phyloP scores from a whole-genome alignment of 2,113 vertebrate species.

The Leptobrachium leishanense region DNA sequence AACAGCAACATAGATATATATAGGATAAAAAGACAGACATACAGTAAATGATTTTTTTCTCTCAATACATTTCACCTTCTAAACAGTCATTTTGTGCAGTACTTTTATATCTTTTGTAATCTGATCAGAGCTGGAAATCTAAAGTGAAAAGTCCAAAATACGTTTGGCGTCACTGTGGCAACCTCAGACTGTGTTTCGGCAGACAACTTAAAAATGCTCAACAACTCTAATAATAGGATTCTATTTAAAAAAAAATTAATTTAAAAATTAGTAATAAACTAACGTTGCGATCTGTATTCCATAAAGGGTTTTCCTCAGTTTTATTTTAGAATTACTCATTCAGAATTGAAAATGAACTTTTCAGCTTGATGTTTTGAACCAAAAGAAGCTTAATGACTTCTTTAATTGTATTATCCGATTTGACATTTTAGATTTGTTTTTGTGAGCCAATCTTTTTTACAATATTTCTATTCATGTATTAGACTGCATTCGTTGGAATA shows the following conservation, averaged over 20 bases:
- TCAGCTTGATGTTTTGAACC: neutral
- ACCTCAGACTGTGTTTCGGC: constrained; percentile 6
- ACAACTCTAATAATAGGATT: constrained; percentile 5
- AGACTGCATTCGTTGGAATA: neutral
- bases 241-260: constrained; percentile 3
- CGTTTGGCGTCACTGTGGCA: constrained; percentile 1
- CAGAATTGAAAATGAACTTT: neutral
- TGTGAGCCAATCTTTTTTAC: neutral
- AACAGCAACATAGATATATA: too few relatives aligned
- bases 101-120: neutral
- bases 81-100: neutral
- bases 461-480: neutral
- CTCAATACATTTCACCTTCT: too few relatives aligned
- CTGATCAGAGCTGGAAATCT: neutral
- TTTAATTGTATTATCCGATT: neutral
- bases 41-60: too few relatives aligned
- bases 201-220: constrained; percentile 3
- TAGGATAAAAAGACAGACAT: too few relatives aligned
- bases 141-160: constrained; percentile 6
- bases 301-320: neutral
- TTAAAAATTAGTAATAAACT: neutral
- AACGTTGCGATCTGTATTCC: neutral
- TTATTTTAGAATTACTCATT: neutral
- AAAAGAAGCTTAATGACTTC: neutral
- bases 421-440: neutral